phyloP scores from a whole-genome alignment of 2,797 vertebrate species.

The Gambelia wislizenii region DNA sequence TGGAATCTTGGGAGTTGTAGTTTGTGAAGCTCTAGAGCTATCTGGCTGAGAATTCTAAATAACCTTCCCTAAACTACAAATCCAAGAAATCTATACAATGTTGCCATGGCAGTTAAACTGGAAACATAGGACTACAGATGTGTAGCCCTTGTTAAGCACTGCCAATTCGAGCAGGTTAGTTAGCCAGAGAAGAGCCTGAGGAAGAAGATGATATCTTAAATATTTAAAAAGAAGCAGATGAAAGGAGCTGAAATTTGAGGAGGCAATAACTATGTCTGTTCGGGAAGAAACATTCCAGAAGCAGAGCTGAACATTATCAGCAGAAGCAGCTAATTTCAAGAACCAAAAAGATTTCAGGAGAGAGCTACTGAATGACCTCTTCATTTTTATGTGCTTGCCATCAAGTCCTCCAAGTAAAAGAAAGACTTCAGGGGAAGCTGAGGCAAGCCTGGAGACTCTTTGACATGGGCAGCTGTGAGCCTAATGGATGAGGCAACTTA shows the following conservation, averaged over 20 bases:
- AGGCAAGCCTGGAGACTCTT: neutral
- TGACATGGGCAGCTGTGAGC: neutral
- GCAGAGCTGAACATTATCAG: neutral
- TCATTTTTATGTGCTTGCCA: neutral
- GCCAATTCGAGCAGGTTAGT: neutral
- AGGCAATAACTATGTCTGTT: neutral
- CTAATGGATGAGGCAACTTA: neutral
- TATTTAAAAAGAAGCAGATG: neutral
- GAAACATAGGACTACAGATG: too few species aligned
- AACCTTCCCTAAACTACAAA: too few species aligned
- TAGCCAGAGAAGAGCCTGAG: neutral
- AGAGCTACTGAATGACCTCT: neutral
- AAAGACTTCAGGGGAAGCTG: too few species aligned
- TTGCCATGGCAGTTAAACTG: too few species aligned
- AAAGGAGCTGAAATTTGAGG: neutral
- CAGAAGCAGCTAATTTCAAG: neutral
- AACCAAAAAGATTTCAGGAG: neutral
- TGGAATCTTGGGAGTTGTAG: too few species aligned
- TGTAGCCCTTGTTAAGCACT: neutral
- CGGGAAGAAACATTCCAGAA: neutral
- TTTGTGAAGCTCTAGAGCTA: too few species aligned
- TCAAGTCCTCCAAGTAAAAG: neutral
- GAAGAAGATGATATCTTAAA: neutral
- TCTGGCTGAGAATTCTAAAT: too few species aligned
- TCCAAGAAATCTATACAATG: too few species aligned